These are phyloP conservation scores for Atta colombica DNA, from an alignment of 1,140 invertebrate genomes.

Conservation along the genomic window DNA sequence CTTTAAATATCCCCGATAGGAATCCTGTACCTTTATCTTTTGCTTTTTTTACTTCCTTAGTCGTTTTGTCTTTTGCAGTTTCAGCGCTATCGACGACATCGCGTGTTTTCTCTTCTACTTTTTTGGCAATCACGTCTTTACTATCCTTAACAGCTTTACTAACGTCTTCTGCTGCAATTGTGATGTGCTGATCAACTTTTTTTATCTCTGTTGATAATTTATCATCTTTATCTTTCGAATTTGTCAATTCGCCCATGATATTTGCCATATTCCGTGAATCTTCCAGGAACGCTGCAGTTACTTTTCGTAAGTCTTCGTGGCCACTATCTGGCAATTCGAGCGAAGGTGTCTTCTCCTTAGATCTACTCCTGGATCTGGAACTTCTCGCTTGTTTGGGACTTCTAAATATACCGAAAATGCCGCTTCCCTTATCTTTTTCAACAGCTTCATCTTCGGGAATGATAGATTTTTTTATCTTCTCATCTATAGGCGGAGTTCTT, in stretches of 20 bases:
- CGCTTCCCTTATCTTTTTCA: conserved; percentile 74
- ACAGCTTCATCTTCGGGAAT: conserved; percentile 32
- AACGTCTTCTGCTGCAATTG: neutral
- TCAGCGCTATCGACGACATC: conserved; percentile 13
- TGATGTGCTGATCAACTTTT: neutral
- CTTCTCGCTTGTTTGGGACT: conserved; percentile 79
- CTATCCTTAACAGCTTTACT: conserved; percentile 44
- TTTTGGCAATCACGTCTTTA: conserved; percentile 4
- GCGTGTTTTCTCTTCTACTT: conserved; percentile 25
- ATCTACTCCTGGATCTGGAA: conserved; percentile 78
- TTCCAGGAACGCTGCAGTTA: conserved; percentile 78
- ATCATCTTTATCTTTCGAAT: conserved; percentile 27
- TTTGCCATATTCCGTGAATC: conserved; percentile 75
- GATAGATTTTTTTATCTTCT: conserved; percentile 55
- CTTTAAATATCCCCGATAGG: conserved; percentile 77
- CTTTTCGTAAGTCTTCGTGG: conserved; percentile 73
- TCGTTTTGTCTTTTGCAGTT: conserved; percentile 53
- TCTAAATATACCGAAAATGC: conserved; percentile 81
- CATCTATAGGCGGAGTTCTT: conserved; percentile 23
- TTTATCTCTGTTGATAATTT: neutral
- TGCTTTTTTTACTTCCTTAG: conserved; percentile 72
- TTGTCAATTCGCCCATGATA: conserved; percentile 63
- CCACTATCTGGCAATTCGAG: conserved; percentile 74
- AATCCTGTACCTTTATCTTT: conserved; percentile 78
- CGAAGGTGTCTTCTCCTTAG: conserved; percentile 74